These are phyloP conservation scores for Drosophila yooni DNA, from an alignment of 2,888 invertebrate species.

Conservation along the genomic window DNA sequence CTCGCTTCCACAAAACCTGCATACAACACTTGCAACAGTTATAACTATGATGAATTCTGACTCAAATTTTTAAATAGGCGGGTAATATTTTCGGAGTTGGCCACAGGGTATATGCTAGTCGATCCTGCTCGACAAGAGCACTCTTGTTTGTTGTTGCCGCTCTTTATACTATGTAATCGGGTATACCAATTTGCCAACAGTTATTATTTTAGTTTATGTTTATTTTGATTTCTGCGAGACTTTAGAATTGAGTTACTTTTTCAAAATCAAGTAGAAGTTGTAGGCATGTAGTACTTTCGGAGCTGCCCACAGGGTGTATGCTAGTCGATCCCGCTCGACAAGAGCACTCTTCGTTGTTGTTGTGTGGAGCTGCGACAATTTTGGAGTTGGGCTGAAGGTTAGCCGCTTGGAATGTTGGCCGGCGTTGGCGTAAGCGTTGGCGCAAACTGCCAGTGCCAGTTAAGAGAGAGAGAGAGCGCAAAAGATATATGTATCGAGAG, in stretches of 20 bases:
- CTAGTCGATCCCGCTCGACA: background rate
- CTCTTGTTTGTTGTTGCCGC: conserved; percentile 22
- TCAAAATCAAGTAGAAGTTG: background rate
- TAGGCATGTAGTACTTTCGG: no score
- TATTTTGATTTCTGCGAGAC: no score
- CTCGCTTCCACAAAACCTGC: no score
- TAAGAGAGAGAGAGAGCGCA: conserved; percentile 11
- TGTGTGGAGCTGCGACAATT: conserved; percentile 57
- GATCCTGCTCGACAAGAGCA: background rate
- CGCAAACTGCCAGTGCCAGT: conserved; percentile 34
- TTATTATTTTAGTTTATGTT: no score
- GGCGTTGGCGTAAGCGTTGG: conserved; percentile 68
- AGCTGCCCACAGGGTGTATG: background rate
- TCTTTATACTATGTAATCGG: no score
- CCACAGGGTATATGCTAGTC: background rate
- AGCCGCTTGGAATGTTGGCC: conserved; percentile 72
- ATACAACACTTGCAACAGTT: background rate
- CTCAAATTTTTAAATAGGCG: background rate
- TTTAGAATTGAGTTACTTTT: no score
- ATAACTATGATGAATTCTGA: background rate
- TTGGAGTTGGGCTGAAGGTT: conserved; percentile 71
- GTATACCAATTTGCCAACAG: no score
- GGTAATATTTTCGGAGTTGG: background rate
- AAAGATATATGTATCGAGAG: background rate
- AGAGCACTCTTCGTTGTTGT: conserved; percentile 4